phyloP scores from a whole-genome alignment of 2,113 vertebrate species.

The Carassius carassius region DNA sequence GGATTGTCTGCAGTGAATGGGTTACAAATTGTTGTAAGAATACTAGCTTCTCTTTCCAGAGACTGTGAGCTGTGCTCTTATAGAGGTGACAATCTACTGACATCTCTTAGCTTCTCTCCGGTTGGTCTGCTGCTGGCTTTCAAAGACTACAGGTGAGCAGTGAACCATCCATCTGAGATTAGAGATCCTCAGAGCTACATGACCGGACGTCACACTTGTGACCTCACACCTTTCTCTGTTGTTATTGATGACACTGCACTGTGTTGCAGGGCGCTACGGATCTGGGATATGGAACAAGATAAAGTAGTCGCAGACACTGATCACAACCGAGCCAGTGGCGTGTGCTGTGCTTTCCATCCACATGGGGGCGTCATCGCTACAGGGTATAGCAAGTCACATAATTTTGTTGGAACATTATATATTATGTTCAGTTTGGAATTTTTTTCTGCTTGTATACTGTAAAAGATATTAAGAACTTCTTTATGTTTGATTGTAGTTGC shows the following conservation, averaged over 20 bases:
- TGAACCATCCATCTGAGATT: neutral
- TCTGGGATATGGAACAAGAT: conserved; percentile 88
- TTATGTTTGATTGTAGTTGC: conserved; percentile 74
- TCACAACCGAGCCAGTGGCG: conserved; percentile 82
- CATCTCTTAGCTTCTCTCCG: conserved; percentile 88
- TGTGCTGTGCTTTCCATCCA: conserved; percentile 95
- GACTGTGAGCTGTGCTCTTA: conserved; percentile 71
- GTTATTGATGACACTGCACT: neutral
- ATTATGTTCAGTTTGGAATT: neutral
- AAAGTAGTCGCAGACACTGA: conserved; percentile 79
- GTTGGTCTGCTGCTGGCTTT: conserved; percentile 88
- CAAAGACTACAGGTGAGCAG: conserved; percentile 88
- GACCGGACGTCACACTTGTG: neutral
- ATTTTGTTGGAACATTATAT: neutral
- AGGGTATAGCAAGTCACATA: conserved; percentile 73
- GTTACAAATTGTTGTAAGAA: neutral
- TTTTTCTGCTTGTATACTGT: neutral
- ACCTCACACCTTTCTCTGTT: neutral
- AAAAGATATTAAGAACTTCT: neutral
- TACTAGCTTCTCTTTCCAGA: conserved; percentile 49
- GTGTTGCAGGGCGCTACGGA: conserved; percentile 82
- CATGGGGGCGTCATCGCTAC: conserved; percentile 90
- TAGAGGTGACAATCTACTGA: conserved; percentile 77
- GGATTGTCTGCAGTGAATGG: neutral
- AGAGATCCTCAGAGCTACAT: neutral